Percentiles rank a stretch among this genome's conserved stretches.
phyloP scores from a whole-genome alignment of 1,140 invertebrate species.

The Delia radicum region DNA sequence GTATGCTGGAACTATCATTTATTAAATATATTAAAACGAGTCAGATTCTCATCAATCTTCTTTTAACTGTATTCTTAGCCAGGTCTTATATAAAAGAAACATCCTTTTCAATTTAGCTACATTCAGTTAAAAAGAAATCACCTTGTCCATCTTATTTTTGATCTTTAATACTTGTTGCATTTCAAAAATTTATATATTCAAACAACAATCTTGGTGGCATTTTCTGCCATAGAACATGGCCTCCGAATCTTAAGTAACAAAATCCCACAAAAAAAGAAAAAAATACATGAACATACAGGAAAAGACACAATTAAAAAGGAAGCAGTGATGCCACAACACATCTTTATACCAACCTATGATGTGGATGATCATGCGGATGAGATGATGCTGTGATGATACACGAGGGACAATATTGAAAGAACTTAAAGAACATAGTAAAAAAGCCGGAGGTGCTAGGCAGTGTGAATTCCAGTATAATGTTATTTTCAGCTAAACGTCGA shows the following conservation, averaged over 20 bases:
- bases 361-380: neutral
- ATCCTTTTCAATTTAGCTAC: too few species aligned
- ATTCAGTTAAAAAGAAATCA: neutral
- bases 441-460: neutral
- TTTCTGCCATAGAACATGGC: slow-evolving; percentile 2
- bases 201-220: slow-evolving; percentile 7
- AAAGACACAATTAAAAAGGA: slow-evolving; percentile 12
- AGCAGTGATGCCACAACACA: neutral
- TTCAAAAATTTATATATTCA: neutral
- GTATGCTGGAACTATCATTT: too few species aligned
- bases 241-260: neutral
- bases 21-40: too few species aligned
- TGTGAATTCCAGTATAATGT: slow-evolving; percentile 19
- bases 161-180: slow-evolving; percentile 4
- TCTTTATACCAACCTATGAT: neutral
- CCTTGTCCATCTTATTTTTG: neutral
- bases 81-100: too few species aligned
- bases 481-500: slow-evolving; percentile 15
- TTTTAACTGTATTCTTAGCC: too few species aligned
- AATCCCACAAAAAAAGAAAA: neutral
- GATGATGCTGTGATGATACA: neutral
- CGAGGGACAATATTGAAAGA: neutral
- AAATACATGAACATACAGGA: neutral
- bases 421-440: neutral
- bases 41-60: too few species aligned